These are phyloP conservation scores for Eupithecia inturbata DNA, from an alignment of 2,888 invertebrate genomes.

Conservation along the genomic window DNA sequence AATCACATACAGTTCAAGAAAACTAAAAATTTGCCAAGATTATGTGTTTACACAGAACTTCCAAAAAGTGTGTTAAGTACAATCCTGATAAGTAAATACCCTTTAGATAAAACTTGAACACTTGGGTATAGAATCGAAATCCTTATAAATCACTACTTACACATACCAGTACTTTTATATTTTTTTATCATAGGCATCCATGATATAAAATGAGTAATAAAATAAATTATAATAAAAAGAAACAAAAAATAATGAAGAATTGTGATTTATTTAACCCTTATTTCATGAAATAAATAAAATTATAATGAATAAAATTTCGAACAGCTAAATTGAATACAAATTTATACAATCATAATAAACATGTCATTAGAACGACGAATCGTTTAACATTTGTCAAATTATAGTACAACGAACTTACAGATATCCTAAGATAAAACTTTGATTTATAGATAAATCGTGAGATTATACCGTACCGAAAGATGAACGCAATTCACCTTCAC, in stretches of 20 bases:
- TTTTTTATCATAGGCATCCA: neutral
- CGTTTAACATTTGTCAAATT: conserved; percentile 34
- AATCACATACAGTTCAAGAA: too few relatives aligned
- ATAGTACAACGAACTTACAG: conserved; percentile 41
- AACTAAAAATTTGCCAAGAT: too few relatives aligned
- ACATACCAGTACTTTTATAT: neutral
- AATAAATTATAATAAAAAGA: conserved; percentile 22
- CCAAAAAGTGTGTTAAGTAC: too few relatives aligned
- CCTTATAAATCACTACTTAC: neutral
- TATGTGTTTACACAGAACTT: too few relatives aligned
- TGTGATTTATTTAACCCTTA: conserved; percentile 50
- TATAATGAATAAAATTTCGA: conserved; percentile 66
- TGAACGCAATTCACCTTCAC: conserved; percentile 14
- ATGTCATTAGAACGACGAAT: conserved; percentile 30
- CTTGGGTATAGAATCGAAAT: neutral
- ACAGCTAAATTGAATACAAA: conserved; percentile 61
- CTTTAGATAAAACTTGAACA: neutral
- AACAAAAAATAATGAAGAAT: conserved; percentile 44
- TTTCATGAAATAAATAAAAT: conserved; percentile 66
- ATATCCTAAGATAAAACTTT: conserved; percentile 30
- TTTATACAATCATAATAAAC: conserved; percentile 55
- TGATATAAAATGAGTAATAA: neutral
- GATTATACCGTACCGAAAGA: conserved; percentile 29
- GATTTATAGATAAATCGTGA: conserved; percentile 30
- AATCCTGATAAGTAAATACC: too few relatives aligned